Conservation (phyloP, 2,113 vertebrate genomes). For the Vidua chalybeata region DNA sequence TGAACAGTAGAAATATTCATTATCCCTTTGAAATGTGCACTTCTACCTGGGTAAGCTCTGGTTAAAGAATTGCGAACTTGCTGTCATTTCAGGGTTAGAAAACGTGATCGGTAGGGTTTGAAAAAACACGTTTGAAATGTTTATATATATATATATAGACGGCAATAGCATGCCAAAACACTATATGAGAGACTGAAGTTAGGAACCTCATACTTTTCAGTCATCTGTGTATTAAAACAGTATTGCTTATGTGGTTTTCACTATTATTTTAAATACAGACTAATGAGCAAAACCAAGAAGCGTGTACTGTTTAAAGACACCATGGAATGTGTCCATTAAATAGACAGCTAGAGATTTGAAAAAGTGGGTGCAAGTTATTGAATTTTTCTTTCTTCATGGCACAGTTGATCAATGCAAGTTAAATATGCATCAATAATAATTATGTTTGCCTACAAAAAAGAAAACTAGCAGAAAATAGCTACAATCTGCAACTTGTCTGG, state of each 20-base stretch:
- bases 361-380: background rate
- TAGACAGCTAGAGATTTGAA: background rate
- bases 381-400: background rate
- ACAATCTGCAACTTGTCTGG: background rate
- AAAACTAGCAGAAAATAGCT: background rate
- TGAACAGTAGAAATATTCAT: background rate
- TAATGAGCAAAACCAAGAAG: background rate
- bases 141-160: background rate
- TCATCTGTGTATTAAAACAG: background rate
- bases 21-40: background rate
- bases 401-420: background rate
- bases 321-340: background rate
- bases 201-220: background rate
- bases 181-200: background rate
- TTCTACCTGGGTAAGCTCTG: background rate
- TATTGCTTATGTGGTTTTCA: background rate
- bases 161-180: background rate
- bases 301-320: background rate
- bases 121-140: background rate
- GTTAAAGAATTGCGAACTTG: background rate
- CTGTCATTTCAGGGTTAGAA: background rate
- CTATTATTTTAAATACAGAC: background rate
- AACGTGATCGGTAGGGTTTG: background rate
- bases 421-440: background rate
- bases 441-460: background rate